These are phyloP conservation scores for Zaprionus obscuricornis DNA, from an alignment of 2,888 invertebrate species.

Conservation along the genomic window DNA sequence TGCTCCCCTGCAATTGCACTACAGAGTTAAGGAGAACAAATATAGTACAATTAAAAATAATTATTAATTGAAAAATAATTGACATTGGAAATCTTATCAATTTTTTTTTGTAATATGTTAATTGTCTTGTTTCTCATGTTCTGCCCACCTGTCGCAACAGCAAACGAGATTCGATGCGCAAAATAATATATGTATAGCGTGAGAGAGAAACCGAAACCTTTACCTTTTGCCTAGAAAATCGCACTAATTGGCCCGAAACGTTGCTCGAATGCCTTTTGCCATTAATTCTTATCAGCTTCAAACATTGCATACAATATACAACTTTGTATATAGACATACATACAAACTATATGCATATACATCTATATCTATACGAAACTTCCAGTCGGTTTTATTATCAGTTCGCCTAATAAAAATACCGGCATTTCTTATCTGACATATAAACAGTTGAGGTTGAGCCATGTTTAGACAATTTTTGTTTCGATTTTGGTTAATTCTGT, in stretches of 20 bases:
- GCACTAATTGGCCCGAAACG: slow-evolving; percentile 53
- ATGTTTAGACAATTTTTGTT: too few relatives aligned
- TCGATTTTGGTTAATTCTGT: too few relatives aligned
- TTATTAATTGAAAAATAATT: slow-evolving; percentile 60
- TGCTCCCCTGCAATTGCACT: slow-evolving; percentile 82
- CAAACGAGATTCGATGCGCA: slow-evolving; percentile 36
- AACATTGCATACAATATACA: slow-evolving; percentile 9
- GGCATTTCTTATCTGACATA: slow-evolving; percentile 65
- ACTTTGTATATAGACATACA: too few relatives aligned
- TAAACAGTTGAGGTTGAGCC: slow-evolving; percentile 3
- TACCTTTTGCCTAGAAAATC: slow-evolving; percentile 47
- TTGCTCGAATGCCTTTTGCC: slow-evolving; percentile 33
- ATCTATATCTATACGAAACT: slow-evolving; percentile 33
- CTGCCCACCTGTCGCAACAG: slow-evolving; percentile 47
- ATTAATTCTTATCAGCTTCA: slow-evolving; percentile 53
- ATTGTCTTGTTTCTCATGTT: slow-evolving; percentile 52
- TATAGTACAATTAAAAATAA: slow-evolving; percentile 41
- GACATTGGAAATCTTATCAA: slow-evolving; percentile 42
- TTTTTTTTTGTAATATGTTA: slow-evolving; percentile 60
- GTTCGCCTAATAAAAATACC: slow-evolving; percentile 55
- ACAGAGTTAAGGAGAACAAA: slow-evolving; percentile 15
- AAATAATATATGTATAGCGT: not conserved
- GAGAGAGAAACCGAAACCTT: slow-evolving; percentile 40
- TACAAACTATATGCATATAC: too few relatives aligned
- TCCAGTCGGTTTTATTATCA: slow-evolving; percentile 50